These are phyloP conservation scores for Holotrichia oblita DNA, from an alignment of 1,140 invertebrate genomes.

Conservation along the genomic window DNA sequence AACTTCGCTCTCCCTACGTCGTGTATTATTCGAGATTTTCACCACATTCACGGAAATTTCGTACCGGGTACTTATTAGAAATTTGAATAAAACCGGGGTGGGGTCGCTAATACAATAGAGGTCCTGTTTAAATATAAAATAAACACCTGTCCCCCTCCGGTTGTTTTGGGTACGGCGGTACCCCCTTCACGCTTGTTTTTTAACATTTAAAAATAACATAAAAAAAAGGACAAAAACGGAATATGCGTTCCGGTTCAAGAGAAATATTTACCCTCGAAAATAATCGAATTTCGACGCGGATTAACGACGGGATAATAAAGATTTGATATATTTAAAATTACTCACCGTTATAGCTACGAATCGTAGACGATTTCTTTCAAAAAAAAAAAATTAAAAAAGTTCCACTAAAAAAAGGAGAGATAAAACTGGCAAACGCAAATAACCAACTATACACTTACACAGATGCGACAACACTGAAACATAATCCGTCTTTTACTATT, in stretches of 20 bases:
- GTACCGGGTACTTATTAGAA: not conserved
- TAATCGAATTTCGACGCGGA: not conserved
- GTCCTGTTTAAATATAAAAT: not conserved
- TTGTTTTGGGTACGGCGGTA: not conserved
- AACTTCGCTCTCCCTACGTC: no score
- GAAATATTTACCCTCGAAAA: not conserved
- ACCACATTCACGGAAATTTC: not conserved
- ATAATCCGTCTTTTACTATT: conserved; percentile 27
- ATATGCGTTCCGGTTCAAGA: not conserved
- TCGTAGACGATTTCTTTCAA: conserved; percentile 13
- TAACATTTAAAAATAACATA: not conserved
- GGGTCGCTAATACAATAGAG: not conserved
- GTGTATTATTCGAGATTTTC: not conserved
- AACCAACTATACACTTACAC: conserved; percentile 12
- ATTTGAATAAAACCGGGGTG: not conserved
- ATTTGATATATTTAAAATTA: not conserved
- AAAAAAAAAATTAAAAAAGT: conserved; percentile 1
- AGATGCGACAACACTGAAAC: conserved; percentile 33
- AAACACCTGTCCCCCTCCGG: not conserved
- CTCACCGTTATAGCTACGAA: conserved; percentile 31
- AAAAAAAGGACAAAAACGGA: not conserved
- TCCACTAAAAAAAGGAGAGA: not conserved
- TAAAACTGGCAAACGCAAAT: not conserved
- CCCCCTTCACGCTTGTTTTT: not conserved
- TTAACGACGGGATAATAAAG: not conserved